phyloP scores from a whole-genome alignment of 1,140 invertebrate species.

The Acromyrmex charruanus region DNA sequence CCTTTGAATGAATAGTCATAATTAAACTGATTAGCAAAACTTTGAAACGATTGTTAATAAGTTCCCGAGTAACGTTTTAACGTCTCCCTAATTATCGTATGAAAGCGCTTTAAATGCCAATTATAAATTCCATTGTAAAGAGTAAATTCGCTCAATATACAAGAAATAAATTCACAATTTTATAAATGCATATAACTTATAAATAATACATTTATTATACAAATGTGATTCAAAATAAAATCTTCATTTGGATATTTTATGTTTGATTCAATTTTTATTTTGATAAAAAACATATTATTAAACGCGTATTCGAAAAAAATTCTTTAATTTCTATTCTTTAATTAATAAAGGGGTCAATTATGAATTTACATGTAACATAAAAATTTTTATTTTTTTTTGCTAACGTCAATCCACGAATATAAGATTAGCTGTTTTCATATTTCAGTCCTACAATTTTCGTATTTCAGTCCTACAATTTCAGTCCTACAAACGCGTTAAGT shows the following conservation, averaged over 20 bases:
- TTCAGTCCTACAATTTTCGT: constrained; percentile 3
- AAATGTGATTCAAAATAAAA: background rate
- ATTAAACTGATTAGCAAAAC: constrained; percentile 52
- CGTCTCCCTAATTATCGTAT: constrained; percentile 27
- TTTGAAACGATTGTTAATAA: constrained; percentile 61
- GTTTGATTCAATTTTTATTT: background rate
- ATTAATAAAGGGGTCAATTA: constrained; percentile 28
- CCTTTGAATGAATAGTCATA: constrained; percentile 32
- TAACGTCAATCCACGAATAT: constrained; percentile 5
- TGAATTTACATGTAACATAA: background rate
- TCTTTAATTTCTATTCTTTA: constrained; percentile 4
- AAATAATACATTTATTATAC: background rate
- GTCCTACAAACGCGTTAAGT: constrained; percentile 1
- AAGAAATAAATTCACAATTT: background rate
- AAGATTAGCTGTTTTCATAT: background rate
- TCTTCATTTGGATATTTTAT: background rate
- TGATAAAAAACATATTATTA: background rate
- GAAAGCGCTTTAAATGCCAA: constrained; percentile 32
- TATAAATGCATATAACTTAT: background rate
- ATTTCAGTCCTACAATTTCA: constrained; percentile 18
- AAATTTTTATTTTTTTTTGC: background rate
- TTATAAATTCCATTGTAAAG: constrained; percentile 18
- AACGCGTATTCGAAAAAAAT: background rate
- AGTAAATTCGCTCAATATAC: constrained; percentile 8
- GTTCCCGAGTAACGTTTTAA: constrained; percentile 33